These are phyloP conservation scores for Eupithecia tripunctaria DNA, from an alignment of 2,888 invertebrate species.

Conservation along the genomic window DNA sequence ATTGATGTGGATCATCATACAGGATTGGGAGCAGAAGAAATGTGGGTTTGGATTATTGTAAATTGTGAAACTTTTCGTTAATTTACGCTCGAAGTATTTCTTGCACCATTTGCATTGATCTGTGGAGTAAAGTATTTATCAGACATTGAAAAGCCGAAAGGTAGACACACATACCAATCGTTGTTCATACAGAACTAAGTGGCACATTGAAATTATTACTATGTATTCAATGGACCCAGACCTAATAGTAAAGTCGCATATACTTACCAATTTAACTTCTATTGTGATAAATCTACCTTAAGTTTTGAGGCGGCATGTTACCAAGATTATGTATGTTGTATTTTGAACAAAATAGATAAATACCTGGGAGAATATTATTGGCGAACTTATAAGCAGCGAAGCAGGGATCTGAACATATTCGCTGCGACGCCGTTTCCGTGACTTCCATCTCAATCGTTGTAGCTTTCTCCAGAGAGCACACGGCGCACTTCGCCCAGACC, in stretches of 20 bases:
- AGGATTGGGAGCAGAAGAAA: slow-evolving; percentile 95
- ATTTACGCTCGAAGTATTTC: slow-evolving; percentile 90
- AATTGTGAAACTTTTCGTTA: slow-evolving; percentile 87
- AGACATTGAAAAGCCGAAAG: too few species aligned
- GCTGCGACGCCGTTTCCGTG: slow-evolving; percentile 85
- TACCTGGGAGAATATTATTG: slow-evolving; percentile 91
- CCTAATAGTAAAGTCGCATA: too few species aligned
- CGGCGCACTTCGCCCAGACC: slow-evolving; percentile 89
- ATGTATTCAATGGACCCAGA: too few species aligned
- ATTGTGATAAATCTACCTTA: too few species aligned
- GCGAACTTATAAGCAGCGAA: slow-evolving; percentile 97
- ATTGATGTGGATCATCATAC: slow-evolving; percentile 96
- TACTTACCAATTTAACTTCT: too few species aligned
- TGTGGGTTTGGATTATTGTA: slow-evolving; percentile 88
- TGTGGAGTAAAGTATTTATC: slow-evolving; percentile 51
- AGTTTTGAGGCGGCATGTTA: neutral
- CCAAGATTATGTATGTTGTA: neutral
- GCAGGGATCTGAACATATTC: slow-evolving; percentile 95
- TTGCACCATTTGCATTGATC: slow-evolving; percentile 94
- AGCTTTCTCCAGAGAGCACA: slow-evolving; percentile 90
- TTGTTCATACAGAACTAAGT: too few species aligned
- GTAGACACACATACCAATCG: too few species aligned
- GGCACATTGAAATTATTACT: too few species aligned
- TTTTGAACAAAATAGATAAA: slow-evolving; percentile 26
- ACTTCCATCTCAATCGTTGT: slow-evolving; percentile 92